Evolutionary conservation across 2,797 vertebrate genomes (phyloP).

Genomic region (Diglossa cyanea): DNA sequence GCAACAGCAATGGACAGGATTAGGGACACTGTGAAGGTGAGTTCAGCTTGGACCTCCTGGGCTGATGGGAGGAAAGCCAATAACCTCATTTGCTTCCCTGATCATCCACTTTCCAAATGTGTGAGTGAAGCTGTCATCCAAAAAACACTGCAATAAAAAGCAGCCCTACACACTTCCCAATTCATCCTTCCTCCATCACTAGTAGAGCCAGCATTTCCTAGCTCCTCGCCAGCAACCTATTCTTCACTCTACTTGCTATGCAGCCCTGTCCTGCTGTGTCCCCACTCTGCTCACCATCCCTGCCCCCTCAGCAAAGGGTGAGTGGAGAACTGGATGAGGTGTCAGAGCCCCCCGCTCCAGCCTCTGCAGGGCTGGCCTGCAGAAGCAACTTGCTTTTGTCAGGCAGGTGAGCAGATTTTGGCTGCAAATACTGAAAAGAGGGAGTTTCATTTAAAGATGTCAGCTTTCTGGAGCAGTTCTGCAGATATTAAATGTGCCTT

Average conservation of each 20-base stretch:
- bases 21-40: neutral
- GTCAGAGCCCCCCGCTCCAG: neutral
- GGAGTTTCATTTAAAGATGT: neutral
- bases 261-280: neutral
- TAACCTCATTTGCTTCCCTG: neutral
- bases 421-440: neutral
- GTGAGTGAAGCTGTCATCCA: neutral
- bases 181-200: neutral
- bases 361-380: neutral
- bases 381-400: neutral
- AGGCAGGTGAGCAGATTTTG: neutral
- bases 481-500: neutral
- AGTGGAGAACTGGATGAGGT: rapidly evolving
- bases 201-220: neutral
- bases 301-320: rapidly evolving
- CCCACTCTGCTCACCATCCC: rapidly evolving
- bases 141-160: neutral
- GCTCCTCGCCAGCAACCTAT: neutral
- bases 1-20: neutral
- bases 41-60: rapidly evolving
- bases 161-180: neutral
- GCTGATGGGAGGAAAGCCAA: neutral
- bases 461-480: neutral
- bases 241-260: neutral
- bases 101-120: neutral